Evolutionary conservation across 92 coral and sea anemone genomes (phyloP).

Genomic region (Paragorgia papillata): DNA sequence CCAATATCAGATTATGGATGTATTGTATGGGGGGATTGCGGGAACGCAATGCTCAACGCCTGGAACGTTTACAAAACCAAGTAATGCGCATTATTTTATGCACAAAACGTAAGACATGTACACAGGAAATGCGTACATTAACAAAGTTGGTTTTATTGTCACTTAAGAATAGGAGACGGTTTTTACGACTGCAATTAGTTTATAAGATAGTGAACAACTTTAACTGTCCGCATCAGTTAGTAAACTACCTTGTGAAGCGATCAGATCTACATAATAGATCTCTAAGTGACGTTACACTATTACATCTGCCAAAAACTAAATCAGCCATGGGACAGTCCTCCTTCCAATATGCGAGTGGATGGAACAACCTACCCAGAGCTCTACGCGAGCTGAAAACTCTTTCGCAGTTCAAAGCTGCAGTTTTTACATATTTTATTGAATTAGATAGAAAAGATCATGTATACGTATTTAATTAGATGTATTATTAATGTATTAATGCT

Average conservation of each 20-base stretch:
- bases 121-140: conserved; percentile 25
- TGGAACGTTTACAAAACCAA: conserved; percentile 51
- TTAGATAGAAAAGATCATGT: no score
- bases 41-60: conserved; percentile 14
- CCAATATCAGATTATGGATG: conserved; percentile 56
- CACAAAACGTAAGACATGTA: no score
- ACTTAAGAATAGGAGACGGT: conserved; percentile 13
- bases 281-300: conserved; percentile 36
- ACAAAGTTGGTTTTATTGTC: conserved; percentile 34
- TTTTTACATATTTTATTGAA: no score
- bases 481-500: no score
- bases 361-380: conserved; percentile 47
- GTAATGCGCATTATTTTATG: no score
- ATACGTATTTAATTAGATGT: no score
- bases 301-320: no score
- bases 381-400: conserved; percentile 21
- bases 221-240: no score
- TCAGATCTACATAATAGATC: conserved; percentile 35
- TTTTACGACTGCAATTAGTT: conserved; percentile 25
- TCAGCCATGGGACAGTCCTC: conserved; percentile 43
- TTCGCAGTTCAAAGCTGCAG: conserved; percentile 13
- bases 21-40: conserved; percentile 45
- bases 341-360: conserved; percentile 44
- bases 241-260: conserved; percentile 30
- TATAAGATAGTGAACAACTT: no score